These are phyloP conservation scores for Limnephilus marmoratus DNA, from an alignment of 2,888 invertebrate genomes.

Conservation along the genomic window DNA sequence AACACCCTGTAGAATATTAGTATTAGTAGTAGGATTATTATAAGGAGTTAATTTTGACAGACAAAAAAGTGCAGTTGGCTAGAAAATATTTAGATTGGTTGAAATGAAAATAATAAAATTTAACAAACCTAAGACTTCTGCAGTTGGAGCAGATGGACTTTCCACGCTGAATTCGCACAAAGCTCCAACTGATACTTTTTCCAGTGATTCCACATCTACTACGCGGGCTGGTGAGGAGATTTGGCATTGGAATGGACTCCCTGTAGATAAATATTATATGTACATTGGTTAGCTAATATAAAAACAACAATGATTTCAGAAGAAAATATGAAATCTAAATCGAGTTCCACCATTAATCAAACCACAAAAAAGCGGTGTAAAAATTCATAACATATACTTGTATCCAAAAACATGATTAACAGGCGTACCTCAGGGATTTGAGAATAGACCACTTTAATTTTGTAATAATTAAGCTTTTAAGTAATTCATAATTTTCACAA, in stretches of 20 bases:
- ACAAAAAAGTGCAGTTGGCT: too few species aligned
- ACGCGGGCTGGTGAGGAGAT: conserved; percentile 91
- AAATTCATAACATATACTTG: too few species aligned
- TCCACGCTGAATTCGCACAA: conserved; percentile 92
- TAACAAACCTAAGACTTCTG: conserved; percentile 81
- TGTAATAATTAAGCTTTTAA: background rate
- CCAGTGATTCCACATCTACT: conserved; percentile 86
- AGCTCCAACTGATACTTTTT: conserved; percentile 91
- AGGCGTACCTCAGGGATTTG: background rate
- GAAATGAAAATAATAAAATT: too few species aligned
- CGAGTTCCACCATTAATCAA: background rate
- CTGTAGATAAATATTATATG: conserved; percentile 71
- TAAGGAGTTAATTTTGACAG: too few species aligned
- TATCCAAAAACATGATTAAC: background rate
- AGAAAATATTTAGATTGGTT: too few species aligned
- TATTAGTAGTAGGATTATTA: too few species aligned
- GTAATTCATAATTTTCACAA: background rate
- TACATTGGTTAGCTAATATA: background rate
- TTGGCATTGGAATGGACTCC: conserved; percentile 89
- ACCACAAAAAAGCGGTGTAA: too few species aligned
- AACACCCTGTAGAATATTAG: too few species aligned
- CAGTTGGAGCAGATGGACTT: conserved; percentile 88
- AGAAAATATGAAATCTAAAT: background rate
- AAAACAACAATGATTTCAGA: background rate
- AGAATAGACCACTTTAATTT: background rate